Evolutionary conservation across 2,113 vertebrate genomes (phyloP), one percentile per base, ranked within the genome.

Genomic region (Xiphophorus couchianus): DNA sequence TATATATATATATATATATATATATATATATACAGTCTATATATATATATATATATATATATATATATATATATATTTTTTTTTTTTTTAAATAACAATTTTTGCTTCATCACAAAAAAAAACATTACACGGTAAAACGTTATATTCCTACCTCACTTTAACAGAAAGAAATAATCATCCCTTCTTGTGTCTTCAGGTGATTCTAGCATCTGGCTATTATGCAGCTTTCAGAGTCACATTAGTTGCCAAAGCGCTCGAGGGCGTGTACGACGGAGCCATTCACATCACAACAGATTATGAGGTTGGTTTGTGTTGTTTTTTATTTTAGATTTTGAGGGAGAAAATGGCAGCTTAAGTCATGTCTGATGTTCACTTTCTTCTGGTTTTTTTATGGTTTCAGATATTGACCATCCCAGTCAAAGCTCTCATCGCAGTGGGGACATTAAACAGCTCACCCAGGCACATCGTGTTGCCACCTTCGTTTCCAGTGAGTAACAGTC

Each of bases 281-380:
- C 98, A 99, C 90, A 96, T 99, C 78, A 97, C 96, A 0, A 99
- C 97, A 87, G 98, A 99, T 90, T 99, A 98, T 83, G 97, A 99
- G 96, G 98, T 99, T 91, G 2, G 81, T 65, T 1, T 1, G 42
- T 74, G 62, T 62, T 74, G 62, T 62, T 29, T 37, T 62, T 64
- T 19, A 6, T 31, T 28, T 31, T 31, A 17, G 4, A 4, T 42
- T 17, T 67, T 64, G 48, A 4, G 35, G 14, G 7, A 8, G 0
- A 7, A 60, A 51, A 51, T 15, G 5, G 2, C 10, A 6, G 12
- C 17, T 39, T 3, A 3, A 2, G 0, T 60, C 35, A 4, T 30
- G 8, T 64, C 0, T 33, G 9, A 35, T 8, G 0, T 25, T 61
- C n/a, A 65, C 15, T 1, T 35, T 1, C 19, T 12, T 37, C 35